These are phyloP conservation scores for Okapia johnstoni DNA, from an alignment of 2,113 vertebrate genomes.

Conservation along the genomic window DNA sequence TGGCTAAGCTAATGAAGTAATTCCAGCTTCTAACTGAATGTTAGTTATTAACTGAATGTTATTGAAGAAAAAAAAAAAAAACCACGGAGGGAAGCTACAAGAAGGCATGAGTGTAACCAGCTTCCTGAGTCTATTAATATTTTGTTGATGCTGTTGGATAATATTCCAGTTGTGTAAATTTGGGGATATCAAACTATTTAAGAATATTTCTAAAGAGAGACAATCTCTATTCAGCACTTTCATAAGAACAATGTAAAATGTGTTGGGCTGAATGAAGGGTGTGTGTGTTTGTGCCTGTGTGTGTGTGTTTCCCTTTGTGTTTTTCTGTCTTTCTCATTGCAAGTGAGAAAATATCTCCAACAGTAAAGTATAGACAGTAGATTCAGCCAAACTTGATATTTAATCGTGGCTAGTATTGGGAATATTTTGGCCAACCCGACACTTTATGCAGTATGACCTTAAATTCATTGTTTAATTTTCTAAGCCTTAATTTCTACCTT, in stretches of 20 bases:
- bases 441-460: not conserved
- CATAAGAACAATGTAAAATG: not conserved
- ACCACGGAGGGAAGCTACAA: not conserved
- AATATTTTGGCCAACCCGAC: not conserved
- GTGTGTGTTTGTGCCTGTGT: not conserved
- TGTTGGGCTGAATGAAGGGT: not conserved
- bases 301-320: not conserved
- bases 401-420: not conserved
- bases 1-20: slow-evolving; percentile 64
- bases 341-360: not conserved
- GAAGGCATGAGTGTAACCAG: not conserved
- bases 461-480: not conserved
- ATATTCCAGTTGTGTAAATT: not conserved
- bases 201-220: not conserved
- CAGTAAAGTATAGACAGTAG: not conserved
- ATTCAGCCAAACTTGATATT: not conserved
- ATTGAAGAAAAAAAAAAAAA: not conserved
- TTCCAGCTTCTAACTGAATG: slow-evolving; percentile 65
- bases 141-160: not conserved
- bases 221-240: not conserved
- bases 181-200: not conserved
- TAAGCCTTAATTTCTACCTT: slow-evolving; percentile 5
- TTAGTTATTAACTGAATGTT: slow-evolving; percentile 59
- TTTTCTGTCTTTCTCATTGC: not conserved
- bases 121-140: not conserved